These are phyloP conservation scores for Acanthurus leucopareius DNA, from an alignment of 2,797 vertebrate genomes.

Conservation along the genomic window DNA sequence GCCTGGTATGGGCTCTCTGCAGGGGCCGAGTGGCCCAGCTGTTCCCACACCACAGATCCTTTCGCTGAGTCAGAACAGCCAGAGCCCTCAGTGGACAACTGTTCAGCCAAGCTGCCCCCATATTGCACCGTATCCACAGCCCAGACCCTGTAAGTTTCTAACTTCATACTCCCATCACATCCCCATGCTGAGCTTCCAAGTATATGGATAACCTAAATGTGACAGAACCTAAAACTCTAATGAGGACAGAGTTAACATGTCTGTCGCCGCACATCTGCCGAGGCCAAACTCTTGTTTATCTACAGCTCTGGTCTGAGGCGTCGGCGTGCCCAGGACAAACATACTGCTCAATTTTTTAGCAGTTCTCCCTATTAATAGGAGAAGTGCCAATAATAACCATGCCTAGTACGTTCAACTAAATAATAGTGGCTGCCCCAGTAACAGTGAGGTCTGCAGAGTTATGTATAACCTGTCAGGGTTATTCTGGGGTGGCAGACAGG, in stretches of 20 bases:
- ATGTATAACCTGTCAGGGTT: conserved; percentile 74
- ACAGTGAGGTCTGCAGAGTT: conserved; percentile 74
- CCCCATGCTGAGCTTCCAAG: conserved; percentile 10
- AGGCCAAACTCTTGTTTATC: conserved; percentile 69
- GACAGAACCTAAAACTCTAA: conserved; percentile 37
- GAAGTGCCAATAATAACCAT: conserved; percentile 82
- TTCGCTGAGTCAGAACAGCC: conserved; percentile 40
- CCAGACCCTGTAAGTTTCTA: background rate
- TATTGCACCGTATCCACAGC: conserved; percentile 15
- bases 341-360: conserved; percentile 82
- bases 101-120: conserved; percentile 12
- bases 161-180: conserved; percentile 34
- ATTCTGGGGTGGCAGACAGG: conserved; percentile 76
- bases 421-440: conserved; percentile 81
- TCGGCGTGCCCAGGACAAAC: conserved; percentile 77
- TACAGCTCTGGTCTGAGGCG: conserved; percentile 71
- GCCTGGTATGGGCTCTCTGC: conserved; percentile 49
- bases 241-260: conserved; percentile 60
- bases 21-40: conserved; percentile 51
- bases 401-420: conserved; percentile 74
- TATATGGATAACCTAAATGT: conserved; percentile 48
- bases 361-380: conserved; percentile 85
- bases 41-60: conserved; percentile 55
- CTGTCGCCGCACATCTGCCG: conserved; percentile 51
- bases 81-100: conserved; percentile 45